Evolutionary conservation across 2,888 invertebrate genomes (phyloP).

Genomic region (Zaprionus lineosus): DNA sequence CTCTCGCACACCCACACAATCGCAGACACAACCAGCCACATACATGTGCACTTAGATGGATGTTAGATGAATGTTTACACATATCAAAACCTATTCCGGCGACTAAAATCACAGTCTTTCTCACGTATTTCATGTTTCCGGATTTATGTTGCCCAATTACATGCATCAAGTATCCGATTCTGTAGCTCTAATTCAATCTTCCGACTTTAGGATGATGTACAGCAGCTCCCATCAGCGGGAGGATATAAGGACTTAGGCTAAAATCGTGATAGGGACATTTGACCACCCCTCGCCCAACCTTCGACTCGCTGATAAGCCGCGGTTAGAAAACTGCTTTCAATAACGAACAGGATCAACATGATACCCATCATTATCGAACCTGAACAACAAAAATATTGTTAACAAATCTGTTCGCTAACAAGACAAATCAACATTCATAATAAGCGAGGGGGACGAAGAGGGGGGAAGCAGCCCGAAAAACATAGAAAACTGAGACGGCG

Average conservation of each 20-base stretch:
- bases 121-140: constrained; percentile 82
- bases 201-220: not conserved
- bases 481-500: constrained; percentile 47
- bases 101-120: constrained; percentile 56
- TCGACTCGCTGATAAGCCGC: no score
- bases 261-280: no score
- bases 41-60: constrained; percentile 45
- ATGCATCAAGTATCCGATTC: constrained; percentile 28
- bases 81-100: constrained; percentile 31
- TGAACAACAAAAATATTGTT: constrained; percentile 48
- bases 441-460: no score
- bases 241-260: no score
- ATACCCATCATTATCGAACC: constrained; percentile 40
- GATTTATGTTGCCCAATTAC: constrained; percentile 66
- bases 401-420: constrained; percentile 73
- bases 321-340: no score
- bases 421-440: constrained; percentile 48
- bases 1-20: constrained; percentile 10
- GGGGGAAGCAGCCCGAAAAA: no score
- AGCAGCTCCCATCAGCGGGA: not conserved
- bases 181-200: not conserved
- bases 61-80: constrained; percentile 44
- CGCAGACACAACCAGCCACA: constrained; percentile 10
- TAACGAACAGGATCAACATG: no score
- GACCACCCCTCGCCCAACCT: no score